phyloP scores from a whole-genome alignment of 2,888 invertebrate genomes.

The Aphidoletes aphidimyza region DNA sequence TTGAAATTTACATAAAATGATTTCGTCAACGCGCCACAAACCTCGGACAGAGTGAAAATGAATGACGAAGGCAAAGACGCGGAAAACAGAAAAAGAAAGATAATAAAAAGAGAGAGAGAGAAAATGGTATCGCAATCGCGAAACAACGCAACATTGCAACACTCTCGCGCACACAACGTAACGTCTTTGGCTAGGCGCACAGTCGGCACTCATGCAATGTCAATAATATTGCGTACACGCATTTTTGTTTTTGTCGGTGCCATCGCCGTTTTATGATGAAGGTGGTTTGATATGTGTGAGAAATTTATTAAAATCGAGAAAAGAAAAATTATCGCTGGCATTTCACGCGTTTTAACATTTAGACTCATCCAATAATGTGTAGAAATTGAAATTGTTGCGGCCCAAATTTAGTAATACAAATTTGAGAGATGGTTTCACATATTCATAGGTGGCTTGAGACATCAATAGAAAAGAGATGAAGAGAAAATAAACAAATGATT shows the following conservation, averaged over 20 bases:
- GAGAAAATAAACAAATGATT: background rate
- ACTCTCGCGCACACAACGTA: background rate
- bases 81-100: conserved; percentile 49
- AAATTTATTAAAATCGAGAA: background rate
- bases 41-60: background rate
- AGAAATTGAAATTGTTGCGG: background rate
- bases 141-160: background rate
- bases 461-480: background rate
- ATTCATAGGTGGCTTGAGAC: background rate
- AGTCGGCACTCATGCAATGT: background rate
- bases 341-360: background rate
- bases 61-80: background rate
- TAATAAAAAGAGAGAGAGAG: conserved; percentile 17
- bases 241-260: no score
- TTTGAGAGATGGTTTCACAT: background rate
- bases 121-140: conserved; percentile 42
- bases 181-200: background rate
- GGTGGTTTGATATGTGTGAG: conserved; percentile 6
- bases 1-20: conserved; percentile 46
- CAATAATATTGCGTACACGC: conserved; percentile 24
- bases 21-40: background rate
- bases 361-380: background rate
- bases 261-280: background rate
- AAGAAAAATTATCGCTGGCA: no score
- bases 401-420: background rate